These are phyloP conservation scores for Alsophila aescularia DNA, from an alignment of 2,888 invertebrate genomes.

Conservation along the genomic window DNA sequence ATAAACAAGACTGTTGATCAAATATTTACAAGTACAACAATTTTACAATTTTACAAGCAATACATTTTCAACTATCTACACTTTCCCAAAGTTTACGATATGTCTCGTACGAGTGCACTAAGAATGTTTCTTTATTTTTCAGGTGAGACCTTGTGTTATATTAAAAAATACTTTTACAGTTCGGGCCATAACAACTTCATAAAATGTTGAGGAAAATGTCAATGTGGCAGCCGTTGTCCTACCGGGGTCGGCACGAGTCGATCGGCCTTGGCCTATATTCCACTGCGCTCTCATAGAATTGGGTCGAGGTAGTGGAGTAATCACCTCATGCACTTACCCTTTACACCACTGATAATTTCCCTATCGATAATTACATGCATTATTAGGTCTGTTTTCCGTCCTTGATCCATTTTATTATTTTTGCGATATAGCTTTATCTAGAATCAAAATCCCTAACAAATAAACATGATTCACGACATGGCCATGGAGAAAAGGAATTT, in stretches of 20 bases:
- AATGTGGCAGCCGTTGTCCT: conserved; percentile 40
- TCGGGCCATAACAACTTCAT: conserved; percentile 23
- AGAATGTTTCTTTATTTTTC: conserved; percentile 7
- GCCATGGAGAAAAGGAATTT: not conserved
- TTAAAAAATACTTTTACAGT: conserved; percentile 10
- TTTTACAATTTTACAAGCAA: too few relatives aligned
- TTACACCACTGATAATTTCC: conserved; percentile 42
- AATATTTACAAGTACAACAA: too few relatives aligned
- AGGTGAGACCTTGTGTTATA: not conserved
- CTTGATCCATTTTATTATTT: conserved; percentile 47
- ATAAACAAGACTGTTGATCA: not conserved
- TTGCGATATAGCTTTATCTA: conserved; percentile 19
- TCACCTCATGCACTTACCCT: conserved; percentile 43
- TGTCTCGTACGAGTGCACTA: not conserved
- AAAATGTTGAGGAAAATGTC: conserved; percentile 39
- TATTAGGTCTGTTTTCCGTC: conserved; percentile 37
- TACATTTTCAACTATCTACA: not conserved
- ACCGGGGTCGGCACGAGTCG: conserved; percentile 45
- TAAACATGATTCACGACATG: conserved; percentile 3
- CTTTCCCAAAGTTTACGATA: not conserved
- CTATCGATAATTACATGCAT: conserved; percentile 46
- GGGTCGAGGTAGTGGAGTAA: conserved; percentile 48
- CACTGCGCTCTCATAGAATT: conserved; percentile 46
- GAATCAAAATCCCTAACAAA: conserved; percentile 17
- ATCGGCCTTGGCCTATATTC: conserved; percentile 68